A percentile compares a stretch with the other conserved stretches of the same genome.
phyloP scores from a whole-genome alignment of 35 echinoderm and acorn worm species.

The Patiria miniata region DNA sequence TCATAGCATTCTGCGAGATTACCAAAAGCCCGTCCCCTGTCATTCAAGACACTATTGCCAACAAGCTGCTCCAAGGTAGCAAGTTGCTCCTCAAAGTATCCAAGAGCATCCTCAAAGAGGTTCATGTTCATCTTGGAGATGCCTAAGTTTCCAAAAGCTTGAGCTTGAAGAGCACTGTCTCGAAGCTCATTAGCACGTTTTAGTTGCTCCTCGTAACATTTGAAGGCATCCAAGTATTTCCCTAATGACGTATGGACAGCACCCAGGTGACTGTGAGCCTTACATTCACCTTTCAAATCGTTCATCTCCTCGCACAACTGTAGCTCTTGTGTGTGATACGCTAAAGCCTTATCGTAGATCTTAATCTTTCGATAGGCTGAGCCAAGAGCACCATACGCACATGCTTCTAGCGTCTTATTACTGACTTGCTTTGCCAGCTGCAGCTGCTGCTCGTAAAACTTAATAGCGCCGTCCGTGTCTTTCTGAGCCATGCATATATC shows the following conservation, averaged over 20 bases:
- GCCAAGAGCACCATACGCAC: conserved; percentile 85
- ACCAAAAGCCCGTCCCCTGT: conserved; percentile 85
- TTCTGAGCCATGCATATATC: conserved; percentile 94
- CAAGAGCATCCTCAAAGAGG: conserved; percentile 95
- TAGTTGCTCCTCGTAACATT: conserved; percentile 96
- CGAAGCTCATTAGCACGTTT: conserved; percentile 74
- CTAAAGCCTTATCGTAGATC: conserved; percentile 87
- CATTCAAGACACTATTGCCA: conserved; percentile 72
- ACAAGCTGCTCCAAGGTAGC: conserved; percentile 75
- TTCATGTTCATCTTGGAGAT: conserved; percentile 99
- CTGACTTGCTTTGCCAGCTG: conserved; percentile 90
- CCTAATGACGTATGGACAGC: conserved; percentile 85
- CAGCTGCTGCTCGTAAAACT: conserved; percentile 94
- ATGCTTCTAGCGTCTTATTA: conserved; percentile 95
- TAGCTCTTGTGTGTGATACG: conserved; percentile 93
- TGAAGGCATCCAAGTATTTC: conserved; percentile 89
- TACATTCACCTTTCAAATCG: conserved; percentile 95
- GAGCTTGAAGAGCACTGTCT: conserved; percentile 85
- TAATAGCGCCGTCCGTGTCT: conserved; percentile 89
- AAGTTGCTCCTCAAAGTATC: conserved; percentile 94
- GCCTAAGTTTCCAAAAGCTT: conserved; percentile 94
- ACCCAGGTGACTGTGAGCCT: conserved; percentile 92
- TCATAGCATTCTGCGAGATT: conserved; percentile 98
- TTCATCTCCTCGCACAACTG: conserved; percentile 92
- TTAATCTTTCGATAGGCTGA: conserved; percentile 84